Base-by-base conservation (phyloP, 1,140 invertebrate species). In the Leptinotarsa undecemlineata region DNA sequence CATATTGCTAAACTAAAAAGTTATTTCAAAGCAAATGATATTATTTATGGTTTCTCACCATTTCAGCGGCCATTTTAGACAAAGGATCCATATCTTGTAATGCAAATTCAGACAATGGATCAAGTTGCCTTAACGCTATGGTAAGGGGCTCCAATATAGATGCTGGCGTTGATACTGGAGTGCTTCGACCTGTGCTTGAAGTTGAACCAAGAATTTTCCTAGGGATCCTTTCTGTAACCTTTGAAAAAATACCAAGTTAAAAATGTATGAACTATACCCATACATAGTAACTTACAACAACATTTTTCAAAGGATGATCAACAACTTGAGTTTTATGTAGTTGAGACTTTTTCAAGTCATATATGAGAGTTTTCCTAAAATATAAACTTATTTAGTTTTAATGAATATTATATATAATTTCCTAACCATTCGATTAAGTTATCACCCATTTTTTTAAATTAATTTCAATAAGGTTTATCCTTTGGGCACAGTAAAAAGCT, bases 51-150 rank as follows among this genome's bases (percentile, higher is more conserved):
- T 42, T 57, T 57, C 51, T 81, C 86, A 90, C 89, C 82, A 88
- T 87, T 84, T 92, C 89, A 66, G 87, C 86, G 64, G 88, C 87
- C 85, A 91, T 89, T 86, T 89, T 89, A 20, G 89, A 89, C 48
- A 91, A 84, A 26, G 91, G 91, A 85, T 92, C 91, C 78, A 89
- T 84, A 80, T 91, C 89, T 80, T 75, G 73, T 20, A 87, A 86
- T 4, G 89, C 89, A 86, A 93, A 92, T 77, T 92, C 90, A 33
- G 90, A 90, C 19, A 94, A 86, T 2, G 93, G 93, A 87, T 94
- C 92, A n/a, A 88, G 87, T 15, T 92, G 92, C 82, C 93, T 92
- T 8, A 93, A 81, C 67, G 90, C 89, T 51, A 88, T 86, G 72
- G 85, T 85, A 4, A 92, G 82, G 42, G 89, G 89, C 85, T 93